Evolutionary conservation across 1,140 invertebrate genomes (phyloP).

Genomic region (Homalodisca vitripennis): DNA sequence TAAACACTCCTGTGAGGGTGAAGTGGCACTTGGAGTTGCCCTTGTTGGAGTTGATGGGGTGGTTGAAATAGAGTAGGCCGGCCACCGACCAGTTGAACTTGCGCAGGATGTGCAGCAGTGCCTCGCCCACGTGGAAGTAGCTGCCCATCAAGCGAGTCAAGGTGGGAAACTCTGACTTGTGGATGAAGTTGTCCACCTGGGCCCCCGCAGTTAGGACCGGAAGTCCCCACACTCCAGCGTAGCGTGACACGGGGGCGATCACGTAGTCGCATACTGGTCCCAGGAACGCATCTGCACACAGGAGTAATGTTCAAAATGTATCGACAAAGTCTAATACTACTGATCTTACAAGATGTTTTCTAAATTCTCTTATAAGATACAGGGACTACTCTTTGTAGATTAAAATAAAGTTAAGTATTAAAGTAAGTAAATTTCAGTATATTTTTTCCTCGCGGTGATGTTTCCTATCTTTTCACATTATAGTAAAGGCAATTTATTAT

Average conservation of each 20-base stretch:
- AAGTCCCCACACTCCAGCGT: conserved; percentile 83
- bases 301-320: background rate
- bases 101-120: conserved; percentile 63
- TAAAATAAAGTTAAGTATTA: no score
- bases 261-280: conserved; percentile 91
- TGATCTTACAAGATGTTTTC: no score
- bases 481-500: no score
- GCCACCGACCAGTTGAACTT: conserved; percentile 70
- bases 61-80: conserved; percentile 70
- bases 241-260: conserved; percentile 84
- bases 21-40: conserved; percentile 74
- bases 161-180: conserved; percentile 69
- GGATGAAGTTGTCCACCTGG: conserved; percentile 74
- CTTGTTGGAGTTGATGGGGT: conserved; percentile 52
- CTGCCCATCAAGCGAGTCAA: conserved; percentile 85
- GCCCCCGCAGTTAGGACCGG: conserved; percentile 84
- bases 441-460: no score
- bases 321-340: no score
- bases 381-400: no score
- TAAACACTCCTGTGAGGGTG: conserved; percentile 66
- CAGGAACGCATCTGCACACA: conserved; percentile 73
- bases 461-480: no score
- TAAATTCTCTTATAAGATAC: no score
- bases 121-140: conserved; percentile 70
- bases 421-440: no score